A percentile compares a stretch with the other conserved stretches of the same genome.
Evolutionary conservation across 2,888 invertebrate genomes (phyloP).

Genomic region (Brassicogethes aeneus): DNA sequence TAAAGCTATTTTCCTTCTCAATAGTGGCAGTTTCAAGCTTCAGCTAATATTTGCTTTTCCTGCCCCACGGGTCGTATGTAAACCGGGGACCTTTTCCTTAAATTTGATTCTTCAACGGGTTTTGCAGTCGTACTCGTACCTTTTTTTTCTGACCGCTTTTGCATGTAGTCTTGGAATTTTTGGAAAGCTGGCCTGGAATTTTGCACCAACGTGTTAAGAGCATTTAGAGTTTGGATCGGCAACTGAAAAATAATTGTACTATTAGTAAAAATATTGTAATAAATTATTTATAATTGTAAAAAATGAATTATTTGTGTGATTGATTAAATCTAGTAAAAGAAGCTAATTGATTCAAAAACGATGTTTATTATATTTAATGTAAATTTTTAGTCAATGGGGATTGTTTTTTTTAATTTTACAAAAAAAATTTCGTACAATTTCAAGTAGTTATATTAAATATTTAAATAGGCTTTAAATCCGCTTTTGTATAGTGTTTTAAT

Average conservation of each 20-base stretch:
- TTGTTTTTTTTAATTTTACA: neutral
- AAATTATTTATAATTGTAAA: slow-evolving; percentile 3
- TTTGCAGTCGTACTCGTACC: slow-evolving; percentile 11
- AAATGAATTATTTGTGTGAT: neutral
- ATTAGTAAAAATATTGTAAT: slow-evolving; percentile 1
- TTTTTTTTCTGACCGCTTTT: slow-evolving; percentile 19
- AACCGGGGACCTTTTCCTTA: slow-evolving; percentile 19
- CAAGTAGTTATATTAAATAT: no score
- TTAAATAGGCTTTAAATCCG: no score
- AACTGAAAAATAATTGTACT: slow-evolving; percentile 28
- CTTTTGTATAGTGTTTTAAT: no score
- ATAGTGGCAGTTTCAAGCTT: no score
- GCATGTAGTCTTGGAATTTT: slow-evolving; percentile 28
- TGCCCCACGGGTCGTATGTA: slow-evolving; percentile 15
- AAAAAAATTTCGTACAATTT: no score
- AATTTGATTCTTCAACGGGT: slow-evolving; percentile 2
- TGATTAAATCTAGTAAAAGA: no score
- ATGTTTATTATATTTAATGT: neutral
- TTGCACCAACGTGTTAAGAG: slow-evolving; percentile 35
- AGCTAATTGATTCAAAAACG: no score
- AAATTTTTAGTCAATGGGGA: neutral
- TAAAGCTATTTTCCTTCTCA: no score
- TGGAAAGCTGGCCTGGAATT: slow-evolving; percentile 32
- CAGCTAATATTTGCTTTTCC: slow-evolving; percentile 6
- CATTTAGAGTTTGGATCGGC: slow-evolving; percentile 34